phyloP scores from a whole-genome alignment of 1,140 invertebrate genomes.

The Ooceraea biroi region DNA sequence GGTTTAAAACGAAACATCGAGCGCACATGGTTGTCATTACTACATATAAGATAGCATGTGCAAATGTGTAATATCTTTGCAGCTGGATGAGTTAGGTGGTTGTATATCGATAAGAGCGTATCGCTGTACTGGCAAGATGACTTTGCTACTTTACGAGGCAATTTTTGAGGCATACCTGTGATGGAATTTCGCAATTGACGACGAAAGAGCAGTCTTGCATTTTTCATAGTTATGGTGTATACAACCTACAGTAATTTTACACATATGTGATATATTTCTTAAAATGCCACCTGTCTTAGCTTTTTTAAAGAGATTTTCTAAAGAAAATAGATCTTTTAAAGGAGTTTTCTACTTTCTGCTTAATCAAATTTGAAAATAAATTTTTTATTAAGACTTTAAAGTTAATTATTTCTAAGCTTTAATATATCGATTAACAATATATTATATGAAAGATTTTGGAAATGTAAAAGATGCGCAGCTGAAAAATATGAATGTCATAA shows the following conservation, averaged over 20 bases:
- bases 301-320: neutral
- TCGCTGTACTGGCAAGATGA: constrained; percentile 34
- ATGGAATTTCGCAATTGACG: constrained; percentile 8
- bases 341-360: neutral
- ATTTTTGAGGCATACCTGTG: constrained; percentile 20
- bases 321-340: neutral
- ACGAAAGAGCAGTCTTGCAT: neutral
- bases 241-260: neutral
- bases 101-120: constrained; percentile 58
- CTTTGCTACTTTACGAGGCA: constrained; percentile 33
- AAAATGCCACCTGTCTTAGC: neutral
- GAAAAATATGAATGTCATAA: neutral
- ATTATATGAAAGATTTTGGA: neutral
- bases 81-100: constrained; percentile 2
- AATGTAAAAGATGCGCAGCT: neutral
- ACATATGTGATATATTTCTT: neutral
- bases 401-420: neutral
- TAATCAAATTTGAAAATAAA: constrained; percentile 5
- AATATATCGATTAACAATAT: neutral
- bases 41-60: neutral
- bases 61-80: constrained; percentile 45
- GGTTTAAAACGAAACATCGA: neutral
- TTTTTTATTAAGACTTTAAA: neutral
- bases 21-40: neutral
- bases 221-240: neutral